Base-by-base conservation (phyloP, 2,797 vertebrate genomes). In the Acomys russatus region DNA sequence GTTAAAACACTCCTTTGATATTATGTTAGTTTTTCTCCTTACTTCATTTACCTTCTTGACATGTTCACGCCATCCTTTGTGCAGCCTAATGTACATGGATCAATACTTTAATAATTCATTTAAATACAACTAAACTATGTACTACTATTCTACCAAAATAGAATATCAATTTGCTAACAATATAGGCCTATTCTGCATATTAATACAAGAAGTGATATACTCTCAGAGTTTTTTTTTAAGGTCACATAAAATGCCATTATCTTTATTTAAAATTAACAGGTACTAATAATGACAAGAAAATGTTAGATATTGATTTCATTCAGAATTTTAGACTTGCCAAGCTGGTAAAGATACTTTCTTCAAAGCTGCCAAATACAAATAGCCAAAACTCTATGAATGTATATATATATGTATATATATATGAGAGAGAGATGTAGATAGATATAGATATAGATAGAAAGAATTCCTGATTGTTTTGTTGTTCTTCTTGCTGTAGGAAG, bases 81-180 rank as follows among this genome's bases (percentile, higher is more conserved):
- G 20, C 3, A 77, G 22, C 9, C 3, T 66, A 88, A 83, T 56
- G 44, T 64, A 54, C 59, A 2, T 77, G 28, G 28, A 71, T 8
- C 23, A 88, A 23, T 66, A 61, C 78, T 93, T 82, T 91, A 78
- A 73, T 83, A 59, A 77, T 90, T 83, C 71, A 33, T 51, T 66
- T 93, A 91, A 88, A n/a, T 33, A 88, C 23, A 35, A 35, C 59
- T 77, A 91, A 83, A 14, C 1, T 2, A 2, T 56, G 44, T 88
- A 44, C 6, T 89, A 61, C 23, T 12, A 3, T 38, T 64, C 22
- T 35, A 59, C 23, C 28, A 88, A 71, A 71, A 0, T 25, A 28
- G 71, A 88, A 73, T 3, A 38, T 22, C 30, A 49, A 17, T 23
- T 1, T 84, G 3, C 22, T 83, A 71, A 33, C 25, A 79, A 18